Evolutionary conservation across 2,797 vertebrate genomes (phyloP).

Genomic region (Carcharodon carcharias): DNA sequence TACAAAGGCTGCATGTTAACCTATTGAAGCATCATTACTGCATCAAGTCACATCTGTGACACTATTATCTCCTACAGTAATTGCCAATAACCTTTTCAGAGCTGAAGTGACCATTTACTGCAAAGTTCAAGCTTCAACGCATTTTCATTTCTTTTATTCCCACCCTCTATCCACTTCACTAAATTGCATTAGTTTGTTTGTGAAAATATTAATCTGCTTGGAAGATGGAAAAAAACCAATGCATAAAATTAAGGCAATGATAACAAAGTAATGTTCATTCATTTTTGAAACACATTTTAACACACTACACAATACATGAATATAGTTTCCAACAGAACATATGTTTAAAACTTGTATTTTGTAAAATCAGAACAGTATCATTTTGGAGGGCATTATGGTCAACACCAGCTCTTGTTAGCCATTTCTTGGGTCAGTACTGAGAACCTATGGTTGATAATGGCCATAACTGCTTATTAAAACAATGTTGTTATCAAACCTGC

Average conservation of each 20-base stretch:
- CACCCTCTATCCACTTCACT: background rate
- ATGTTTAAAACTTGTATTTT: background rate
- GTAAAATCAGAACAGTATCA: background rate
- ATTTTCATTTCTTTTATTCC: background rate
- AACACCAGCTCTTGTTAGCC: background rate
- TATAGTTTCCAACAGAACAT: background rate
- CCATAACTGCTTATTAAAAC: background rate
- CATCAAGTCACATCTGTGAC: constrained; percentile 17
- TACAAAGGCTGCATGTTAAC: background rate
- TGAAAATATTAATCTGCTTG: background rate
- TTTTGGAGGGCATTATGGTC: background rate
- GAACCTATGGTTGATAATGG: background rate
- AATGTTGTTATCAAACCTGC: background rate
- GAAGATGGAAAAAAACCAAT: background rate
- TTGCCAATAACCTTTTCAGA: constrained; percentile 13
- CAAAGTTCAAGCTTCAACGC: background rate
- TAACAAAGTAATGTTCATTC: background rate
- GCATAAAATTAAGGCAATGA: background rate
- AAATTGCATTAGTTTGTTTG: background rate
- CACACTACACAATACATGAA: background rate
- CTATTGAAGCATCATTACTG: constrained; percentile 2
- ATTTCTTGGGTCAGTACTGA: background rate
- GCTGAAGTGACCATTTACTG: constrained; percentile 18
- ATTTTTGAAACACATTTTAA: constrained; percentile 11
- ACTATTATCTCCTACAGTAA: background rate